Conservation (phyloP, 2,888 invertebrate species). For the Silvanus unidentatus region DNA sequence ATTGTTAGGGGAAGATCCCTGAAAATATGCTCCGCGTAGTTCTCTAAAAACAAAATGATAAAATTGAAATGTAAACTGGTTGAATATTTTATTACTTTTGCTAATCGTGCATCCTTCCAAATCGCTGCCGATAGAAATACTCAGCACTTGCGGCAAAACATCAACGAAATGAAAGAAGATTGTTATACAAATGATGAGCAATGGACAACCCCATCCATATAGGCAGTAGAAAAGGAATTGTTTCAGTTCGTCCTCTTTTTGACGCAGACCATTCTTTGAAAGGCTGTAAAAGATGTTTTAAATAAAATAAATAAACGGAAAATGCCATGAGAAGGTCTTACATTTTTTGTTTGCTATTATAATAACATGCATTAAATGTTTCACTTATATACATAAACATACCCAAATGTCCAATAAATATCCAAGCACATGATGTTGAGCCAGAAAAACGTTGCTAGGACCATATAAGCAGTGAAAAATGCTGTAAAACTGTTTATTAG, state of each 20-base stretch:
- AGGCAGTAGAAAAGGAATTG: constrained; percentile 61
- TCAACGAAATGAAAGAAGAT: constrained; percentile 51
- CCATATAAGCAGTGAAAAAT: constrained; percentile 24
- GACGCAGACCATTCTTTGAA: constrained; percentile 3
- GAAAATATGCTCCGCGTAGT: constrained; percentile 31
- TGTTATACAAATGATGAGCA: constrained; percentile 53
- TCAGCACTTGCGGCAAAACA: constrained; percentile 32
- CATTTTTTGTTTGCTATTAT: constrained; percentile 3
- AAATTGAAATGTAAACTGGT: too few species aligned
- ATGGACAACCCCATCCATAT: constrained; percentile 66
- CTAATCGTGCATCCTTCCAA: neutral
- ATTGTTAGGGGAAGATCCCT: constrained; percentile 53
- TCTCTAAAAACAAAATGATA: constrained; percentile 19
- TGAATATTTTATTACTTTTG: too few species aligned
- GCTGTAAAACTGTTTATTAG: constrained; percentile 19
- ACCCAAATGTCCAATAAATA: constrained; percentile 32
- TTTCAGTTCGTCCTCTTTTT: constrained; percentile 45
- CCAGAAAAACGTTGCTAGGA: constrained; percentile 28
- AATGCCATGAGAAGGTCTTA: constrained; percentile 3
- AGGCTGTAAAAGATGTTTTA: constrained; percentile 11
- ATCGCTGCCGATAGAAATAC: constrained; percentile 2
- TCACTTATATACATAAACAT: too few species aligned
- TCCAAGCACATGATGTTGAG: constrained; percentile 31
- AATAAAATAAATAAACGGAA: constrained; percentile 6
- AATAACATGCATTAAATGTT: too few species aligned